Base-by-base conservation (phyloP, 2,888 invertebrate species). In the Acheta domesticus region DNA sequence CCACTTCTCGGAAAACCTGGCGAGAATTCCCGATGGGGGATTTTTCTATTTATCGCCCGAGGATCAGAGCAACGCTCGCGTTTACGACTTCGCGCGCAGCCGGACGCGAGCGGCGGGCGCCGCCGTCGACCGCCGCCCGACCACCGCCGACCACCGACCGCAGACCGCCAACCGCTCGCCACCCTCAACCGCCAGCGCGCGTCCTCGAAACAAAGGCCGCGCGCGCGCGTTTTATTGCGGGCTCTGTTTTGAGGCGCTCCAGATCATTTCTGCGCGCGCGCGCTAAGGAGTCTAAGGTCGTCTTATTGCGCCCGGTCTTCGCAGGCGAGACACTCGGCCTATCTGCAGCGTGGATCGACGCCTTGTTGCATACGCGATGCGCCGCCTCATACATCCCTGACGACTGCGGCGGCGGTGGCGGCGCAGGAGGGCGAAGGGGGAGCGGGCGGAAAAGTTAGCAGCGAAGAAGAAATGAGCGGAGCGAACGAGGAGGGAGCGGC, bases 401-500 rank as follows among this genome's bases (percentile, higher is more conserved):
- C 62, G 62, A 62, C 62, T 14, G 62, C 62, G n/a, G 62, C 4
- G 14, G 14, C 62, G 62, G n/a, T 0, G 62, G 14, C 16, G 16
- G 62, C 3, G 62, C 14, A 2, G 62, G 8, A 1, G 14, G 14
- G 62, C 62, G 62, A 11, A 1, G 14, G 16, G 84, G 84, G 83
- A 83, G 62, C 62, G 62, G n/a, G 16, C 62, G 36, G 36, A 62
- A 62, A 62, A 62, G 62, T 62, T 62, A 62, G 62, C n/a, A 62
- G 62, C 62, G 62, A 62, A 62, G 62, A 62, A 62, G 62, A 62
- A 62, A 62, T 62, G 62, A 62, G 62, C 62, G 62, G 14, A 20
- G 48, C 77, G 79, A 75, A 48, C 16, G 74, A 48, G 79, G n/a
- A 74, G 62, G 16, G n/a, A n/a, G 62, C 62, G 79, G 78, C 76